Conservation (phyloP, 92 coral and sea anemone species). For the Phenganax marumi region DNA sequence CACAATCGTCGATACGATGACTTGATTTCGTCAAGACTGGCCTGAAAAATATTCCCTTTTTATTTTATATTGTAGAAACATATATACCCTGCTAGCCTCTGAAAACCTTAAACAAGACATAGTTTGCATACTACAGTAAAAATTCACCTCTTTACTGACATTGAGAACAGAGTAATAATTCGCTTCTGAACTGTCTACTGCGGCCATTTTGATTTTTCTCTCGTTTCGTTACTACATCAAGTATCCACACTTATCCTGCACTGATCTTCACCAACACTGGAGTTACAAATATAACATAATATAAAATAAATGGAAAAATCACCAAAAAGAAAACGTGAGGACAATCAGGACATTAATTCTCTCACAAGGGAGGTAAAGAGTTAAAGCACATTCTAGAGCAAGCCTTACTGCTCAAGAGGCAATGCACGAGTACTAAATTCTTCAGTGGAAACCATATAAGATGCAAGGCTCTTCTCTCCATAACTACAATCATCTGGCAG, state of each 20-base stretch:
- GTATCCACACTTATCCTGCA: neutral
- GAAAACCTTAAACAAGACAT: neutral
- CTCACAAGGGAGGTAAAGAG: too few relatives aligned
- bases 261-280: slow-evolving; percentile 21
- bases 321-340: neutral
- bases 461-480: too few relatives aligned
- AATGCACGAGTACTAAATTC: too few relatives aligned
- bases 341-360: neutral
- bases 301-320: neutral
- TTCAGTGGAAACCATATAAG: too few relatives aligned
- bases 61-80: neutral
- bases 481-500: too few relatives aligned
- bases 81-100: neutral
- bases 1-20: slow-evolving; percentile 92
- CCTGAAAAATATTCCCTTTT: slow-evolving; percentile 51
- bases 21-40: slow-evolving; percentile 79
- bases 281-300: neutral
- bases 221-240: slow-evolving; percentile 35
- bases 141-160: slow-evolving; percentile 79
- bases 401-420: too few relatives aligned
- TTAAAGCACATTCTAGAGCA: too few relatives aligned
- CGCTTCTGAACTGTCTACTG: slow-evolving; percentile 55
- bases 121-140: too few relatives aligned
- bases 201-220: slow-evolving; percentile 89
- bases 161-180: slow-evolving; percentile 89